phyloP scores from a whole-genome alignment of 2,797 vertebrate species.

The Sebastes taczanowskii region DNA sequence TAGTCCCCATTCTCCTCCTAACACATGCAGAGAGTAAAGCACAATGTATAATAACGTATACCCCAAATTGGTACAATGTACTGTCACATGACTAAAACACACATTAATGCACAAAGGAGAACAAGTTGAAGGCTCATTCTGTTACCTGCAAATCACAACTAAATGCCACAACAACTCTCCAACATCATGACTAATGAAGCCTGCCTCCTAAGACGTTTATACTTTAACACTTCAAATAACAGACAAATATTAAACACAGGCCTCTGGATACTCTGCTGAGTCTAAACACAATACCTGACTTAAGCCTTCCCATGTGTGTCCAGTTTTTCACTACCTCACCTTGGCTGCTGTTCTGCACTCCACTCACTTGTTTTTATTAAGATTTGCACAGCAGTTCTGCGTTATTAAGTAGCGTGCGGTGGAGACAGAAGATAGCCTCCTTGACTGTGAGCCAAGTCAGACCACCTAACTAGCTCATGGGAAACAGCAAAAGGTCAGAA shows the following conservation, averaged over 20 bases:
- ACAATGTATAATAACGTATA: background rate
- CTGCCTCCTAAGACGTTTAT: background rate
- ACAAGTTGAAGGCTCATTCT: background rate
- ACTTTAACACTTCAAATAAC: background rate
- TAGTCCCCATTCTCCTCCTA: conserved; percentile 92
- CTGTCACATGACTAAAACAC: background rate
- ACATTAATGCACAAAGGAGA: background rate
- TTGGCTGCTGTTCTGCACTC: background rate
- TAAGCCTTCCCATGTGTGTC: background rate
- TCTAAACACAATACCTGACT: conserved; percentile 5
- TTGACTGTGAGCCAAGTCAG: background rate
- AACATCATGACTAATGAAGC: background rate
- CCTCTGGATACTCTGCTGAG: background rate
- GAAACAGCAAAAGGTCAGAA: background rate
- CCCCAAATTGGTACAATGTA: background rate
- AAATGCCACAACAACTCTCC: background rate
- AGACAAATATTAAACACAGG: background rate
- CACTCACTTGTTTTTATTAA: background rate
- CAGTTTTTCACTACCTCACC: background rate
- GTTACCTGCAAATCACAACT: background rate
- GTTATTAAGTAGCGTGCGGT: background rate
- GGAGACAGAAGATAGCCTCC: background rate
- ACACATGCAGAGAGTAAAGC: background rate
- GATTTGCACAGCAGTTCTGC: background rate
- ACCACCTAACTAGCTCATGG: background rate